Evolutionary conservation across 2,888 invertebrate species (phyloP), one percentile per base, ranked within the genome.

Genomic region (Argyresthia albistria): DNA sequence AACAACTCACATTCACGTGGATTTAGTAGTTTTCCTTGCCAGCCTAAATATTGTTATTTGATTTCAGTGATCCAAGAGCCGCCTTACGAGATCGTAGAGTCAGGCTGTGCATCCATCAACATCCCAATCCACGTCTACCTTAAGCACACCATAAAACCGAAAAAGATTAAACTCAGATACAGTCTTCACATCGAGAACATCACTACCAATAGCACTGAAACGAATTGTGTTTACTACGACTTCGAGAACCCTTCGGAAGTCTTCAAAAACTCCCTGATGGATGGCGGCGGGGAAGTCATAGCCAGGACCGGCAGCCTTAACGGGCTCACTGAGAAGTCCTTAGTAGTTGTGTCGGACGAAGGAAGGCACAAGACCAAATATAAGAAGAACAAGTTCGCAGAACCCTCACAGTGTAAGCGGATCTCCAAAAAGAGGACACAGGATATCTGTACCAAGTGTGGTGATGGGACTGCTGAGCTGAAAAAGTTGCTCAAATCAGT

Each of bases 81-180:
- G 63, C 87, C 87, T 58, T 87, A 86, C 72, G 87, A 87, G 70
- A 84, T 87, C 60, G 80, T 84, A 69, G 87, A 87, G 67, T 83
- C 87, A 39, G 86, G 86, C 49, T 79, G 77, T 65, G 76, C 80
- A 25, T 86, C 86, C 25, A 78, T 84, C 54, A 81, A 84, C 50
- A 81, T 87, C 63, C 87, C 87, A 42, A 86, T 87, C 52, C 76
- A 87, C 69, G 81, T 87, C 65, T 82, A 86, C 70, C 73, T 87
- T 65, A 87, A 87, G 65, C 73, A 73, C 64, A 78, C 74, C 66
- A 71, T 61, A 59, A 74, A 75, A 59, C 84, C 82, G 69, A 81
- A 77, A 70, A 81, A 77, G 67, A 83, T 87, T 49, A 73, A 80
- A 15, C 70, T 87, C 56, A 65, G 73, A 57, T 87, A 87, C 67